A percentile compares a stretch with the other conserved stretches of the same genome.
Evolutionary conservation across 2,797 vertebrate species (phyloP).

Genomic region (Myotis planiceps): DNA sequence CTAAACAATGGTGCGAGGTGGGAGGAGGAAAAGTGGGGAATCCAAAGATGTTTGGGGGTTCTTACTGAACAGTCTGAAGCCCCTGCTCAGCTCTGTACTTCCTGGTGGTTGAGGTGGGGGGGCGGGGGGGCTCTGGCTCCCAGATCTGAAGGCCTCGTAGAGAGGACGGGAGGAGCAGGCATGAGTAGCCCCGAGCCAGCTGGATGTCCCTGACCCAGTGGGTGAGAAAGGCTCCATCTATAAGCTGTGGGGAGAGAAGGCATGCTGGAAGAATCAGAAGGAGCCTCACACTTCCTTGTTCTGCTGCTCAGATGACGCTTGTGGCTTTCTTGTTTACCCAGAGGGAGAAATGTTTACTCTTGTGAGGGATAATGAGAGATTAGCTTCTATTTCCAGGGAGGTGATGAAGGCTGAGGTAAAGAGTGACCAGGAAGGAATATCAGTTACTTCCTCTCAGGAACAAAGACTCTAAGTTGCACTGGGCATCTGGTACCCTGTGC

Average conservation of each 20-base stretch:
- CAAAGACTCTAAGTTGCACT: not conserved
- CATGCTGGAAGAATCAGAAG: not conserved
- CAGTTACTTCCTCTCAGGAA: not conserved
- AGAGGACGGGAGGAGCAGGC: not conserved
- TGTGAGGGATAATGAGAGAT: constrained; percentile 29
- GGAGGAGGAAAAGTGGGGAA: not conserved
- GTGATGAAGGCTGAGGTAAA: not conserved
- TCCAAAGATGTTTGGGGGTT: not conserved
- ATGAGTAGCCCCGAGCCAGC: not conserved
- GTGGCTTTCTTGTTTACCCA: constrained; percentile 54
- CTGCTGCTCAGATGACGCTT: not conserved
- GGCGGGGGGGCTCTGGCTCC: not conserved
- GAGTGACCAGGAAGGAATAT: not conserved
- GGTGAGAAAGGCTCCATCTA: not conserved
- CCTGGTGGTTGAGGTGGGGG: too few species aligned
- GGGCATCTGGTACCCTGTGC: not conserved
- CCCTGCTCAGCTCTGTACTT: not conserved
- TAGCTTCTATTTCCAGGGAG: constrained; percentile 44
- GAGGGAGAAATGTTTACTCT: constrained; percentile 55
- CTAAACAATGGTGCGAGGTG: not conserved
- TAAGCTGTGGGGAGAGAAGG: not conserved
- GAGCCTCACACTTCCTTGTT: not conserved
- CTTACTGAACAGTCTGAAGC: not conserved
- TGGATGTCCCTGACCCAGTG: not conserved
- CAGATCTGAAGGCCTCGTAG: not conserved